Percentiles rank a stretch among this genome's conserved stretches.
Evolutionary conservation across 2,888 invertebrate species (phyloP).

Genomic region (Bruchidius siliquastri): DNA sequence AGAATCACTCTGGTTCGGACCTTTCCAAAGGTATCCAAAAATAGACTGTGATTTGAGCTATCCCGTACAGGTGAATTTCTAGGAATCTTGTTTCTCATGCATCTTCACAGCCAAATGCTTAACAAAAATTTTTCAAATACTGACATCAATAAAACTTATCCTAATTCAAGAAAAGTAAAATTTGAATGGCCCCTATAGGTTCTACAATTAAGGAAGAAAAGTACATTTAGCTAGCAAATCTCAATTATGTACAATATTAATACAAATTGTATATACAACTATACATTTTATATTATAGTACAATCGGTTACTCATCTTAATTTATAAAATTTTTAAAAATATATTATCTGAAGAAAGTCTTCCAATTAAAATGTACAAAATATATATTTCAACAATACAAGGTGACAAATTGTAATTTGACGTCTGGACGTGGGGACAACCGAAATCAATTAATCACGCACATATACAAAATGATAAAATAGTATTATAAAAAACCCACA

Average conservation of each 20-base stretch:
- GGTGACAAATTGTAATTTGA: neutral
- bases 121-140: constrained; percentile 41
- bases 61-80: neutral
- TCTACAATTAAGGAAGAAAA: constrained; percentile 34
- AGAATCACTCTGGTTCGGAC: no score
- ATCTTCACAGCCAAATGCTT: constrained; percentile 47
- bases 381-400: neutral
- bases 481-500: neutral
- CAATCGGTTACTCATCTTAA: neutral
- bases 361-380: neutral
- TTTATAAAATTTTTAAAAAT: neutral
- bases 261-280: constrained; percentile 24
- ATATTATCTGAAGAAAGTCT: neutral
- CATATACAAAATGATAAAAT: neutral
- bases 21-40: no score
- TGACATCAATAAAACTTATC: constrained; percentile 39
- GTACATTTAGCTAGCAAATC: constrained; percentile 19
- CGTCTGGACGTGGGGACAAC: no score
- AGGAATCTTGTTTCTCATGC: constrained; percentile 19
- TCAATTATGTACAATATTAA: constrained; percentile 26
- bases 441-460: neutral
- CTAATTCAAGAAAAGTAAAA: constrained; percentile 34
- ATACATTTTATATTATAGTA: constrained; percentile 14
- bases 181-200: constrained; percentile 40
- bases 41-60: neutral